Percentiles rank a stretch among this genome's conserved stretches.
Evolutionary conservation across 2,113 vertebrate genomes (phyloP).

Genomic region (Chaetodon trifascialis): DNA sequence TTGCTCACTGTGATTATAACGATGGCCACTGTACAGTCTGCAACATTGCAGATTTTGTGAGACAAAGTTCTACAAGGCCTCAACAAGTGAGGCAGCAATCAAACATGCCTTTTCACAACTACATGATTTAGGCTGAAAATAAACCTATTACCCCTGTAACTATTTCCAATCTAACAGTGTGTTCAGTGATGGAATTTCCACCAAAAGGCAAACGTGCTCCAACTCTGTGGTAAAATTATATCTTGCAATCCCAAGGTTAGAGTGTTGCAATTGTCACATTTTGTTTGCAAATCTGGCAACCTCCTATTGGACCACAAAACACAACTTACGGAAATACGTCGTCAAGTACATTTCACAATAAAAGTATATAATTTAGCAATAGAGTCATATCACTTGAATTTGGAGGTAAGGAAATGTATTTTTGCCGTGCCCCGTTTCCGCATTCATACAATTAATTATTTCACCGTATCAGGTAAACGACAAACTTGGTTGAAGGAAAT

Average conservation of each 20-base stretch:
- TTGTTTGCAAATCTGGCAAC: constrained; percentile 70
- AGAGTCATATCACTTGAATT: rapidly evolving
- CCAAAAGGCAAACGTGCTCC: background rate
- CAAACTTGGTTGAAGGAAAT: rapidly evolving
- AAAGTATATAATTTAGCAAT: background rate
- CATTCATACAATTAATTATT: rapidly evolving
- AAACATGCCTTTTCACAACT: background rate
- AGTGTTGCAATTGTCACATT: constrained; percentile 9
- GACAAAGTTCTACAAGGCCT: background rate
- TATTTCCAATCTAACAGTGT: background rate
- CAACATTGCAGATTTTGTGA: background rate
- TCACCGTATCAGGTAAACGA: rapidly evolving
- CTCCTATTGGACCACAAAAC: constrained; percentile 63
- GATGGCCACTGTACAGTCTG: background rate
- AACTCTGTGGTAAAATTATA: too few relatives aligned
- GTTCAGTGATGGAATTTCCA: background rate
- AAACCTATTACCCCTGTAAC: background rate
- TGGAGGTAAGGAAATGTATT: rapidly evolving
- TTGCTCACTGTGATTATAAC: background rate
- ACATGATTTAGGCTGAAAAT: background rate
- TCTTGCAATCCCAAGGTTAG: background rate
- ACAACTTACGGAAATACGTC: constrained; percentile 39
- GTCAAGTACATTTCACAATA: constrained; percentile 51
- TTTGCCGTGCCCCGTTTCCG: rapidly evolving
- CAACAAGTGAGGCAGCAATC: background rate